phyloP scores from a whole-genome alignment of 2,797 vertebrate genomes.

The Melanotaenia boesemani region DNA sequence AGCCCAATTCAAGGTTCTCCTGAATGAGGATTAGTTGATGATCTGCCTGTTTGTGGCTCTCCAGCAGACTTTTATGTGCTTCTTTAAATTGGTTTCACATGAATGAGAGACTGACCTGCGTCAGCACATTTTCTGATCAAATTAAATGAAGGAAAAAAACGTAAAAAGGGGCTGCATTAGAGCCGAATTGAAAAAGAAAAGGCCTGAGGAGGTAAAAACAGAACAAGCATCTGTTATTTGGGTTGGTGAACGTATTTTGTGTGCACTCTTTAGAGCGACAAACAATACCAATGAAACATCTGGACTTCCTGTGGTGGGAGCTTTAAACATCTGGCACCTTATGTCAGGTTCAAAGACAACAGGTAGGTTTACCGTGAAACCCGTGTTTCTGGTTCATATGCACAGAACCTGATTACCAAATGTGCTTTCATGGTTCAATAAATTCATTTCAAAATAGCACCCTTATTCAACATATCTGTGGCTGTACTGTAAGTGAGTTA shows the following conservation, averaged over 20 bases:
- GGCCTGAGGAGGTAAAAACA: conserved; percentile 46
- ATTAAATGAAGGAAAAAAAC: conserved; percentile 71
- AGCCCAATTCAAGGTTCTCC: conserved; percentile 6
- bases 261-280: conserved; percentile 24
- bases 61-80: conserved; percentile 53
- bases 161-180: conserved; percentile 49
- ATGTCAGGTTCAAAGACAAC: conserved; percentile 53
- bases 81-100: conserved; percentile 85
- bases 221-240: conserved; percentile 59
- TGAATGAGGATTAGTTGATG: conserved; percentile 46
- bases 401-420: conserved; percentile 25
- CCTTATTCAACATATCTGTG: neutral
- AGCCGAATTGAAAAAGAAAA: conserved; percentile 63
- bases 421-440: conserved; percentile 17
- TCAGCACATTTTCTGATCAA: conserved; percentile 80
- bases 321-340: conserved; percentile 67
- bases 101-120: conserved; percentile 71
- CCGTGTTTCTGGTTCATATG: conserved; percentile 31
- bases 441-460: neutral
- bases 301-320: no score
- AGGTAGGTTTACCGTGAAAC: conserved; percentile 52
- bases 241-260: conserved; percentile 42
- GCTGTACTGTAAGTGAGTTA: neutral
- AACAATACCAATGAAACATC: conserved; percentile 30
- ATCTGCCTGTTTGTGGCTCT: conserved; percentile 53